Percentiles rank a stretch among this genome's conserved stretches.
phyloP scores from a whole-genome alignment of 2,888 invertebrate species.

The Agriopis leucophaearia region DNA sequence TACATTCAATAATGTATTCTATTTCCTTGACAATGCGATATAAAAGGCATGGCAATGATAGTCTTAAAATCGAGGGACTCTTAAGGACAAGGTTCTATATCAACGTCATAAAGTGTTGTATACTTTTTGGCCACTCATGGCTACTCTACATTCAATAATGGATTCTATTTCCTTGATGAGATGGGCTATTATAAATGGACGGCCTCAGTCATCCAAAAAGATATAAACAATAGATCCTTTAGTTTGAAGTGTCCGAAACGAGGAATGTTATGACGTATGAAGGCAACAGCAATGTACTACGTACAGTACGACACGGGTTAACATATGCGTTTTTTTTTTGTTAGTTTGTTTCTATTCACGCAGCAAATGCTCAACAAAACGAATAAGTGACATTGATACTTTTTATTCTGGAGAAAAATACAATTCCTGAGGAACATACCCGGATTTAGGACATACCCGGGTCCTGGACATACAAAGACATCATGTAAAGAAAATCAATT shows the following conservation, averaged over 20 bases:
- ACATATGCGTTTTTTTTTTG: no score
- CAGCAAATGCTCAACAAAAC: no score
- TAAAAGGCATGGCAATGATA: not conserved
- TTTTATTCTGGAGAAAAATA: no score
- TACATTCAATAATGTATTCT: not conserved
- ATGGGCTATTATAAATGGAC: not conserved
- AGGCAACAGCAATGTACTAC: not conserved
- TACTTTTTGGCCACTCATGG: not conserved
- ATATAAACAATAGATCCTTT: constrained; percentile 31
- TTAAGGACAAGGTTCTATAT: not conserved
- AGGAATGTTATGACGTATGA: constrained; percentile 15
- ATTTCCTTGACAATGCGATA: not conserved
- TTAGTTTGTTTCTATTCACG: no score
- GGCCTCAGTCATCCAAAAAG: constrained; percentile 17
- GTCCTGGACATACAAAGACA: no score
- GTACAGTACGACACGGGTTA: no score
- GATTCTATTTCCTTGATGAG: constrained; percentile 6
- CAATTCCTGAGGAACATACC: no score
- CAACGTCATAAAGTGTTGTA: not conserved
- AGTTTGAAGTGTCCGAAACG: constrained; percentile 17
- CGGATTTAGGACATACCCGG: no score
- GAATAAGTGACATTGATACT: no score
- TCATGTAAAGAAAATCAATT: no score
- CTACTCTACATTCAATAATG: not conserved
- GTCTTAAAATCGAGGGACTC: not conserved